These are phyloP conservation scores for Megastigmus dorsalis DNA, from an alignment of 2,888 invertebrate species.

Conservation along the genomic window DNA sequence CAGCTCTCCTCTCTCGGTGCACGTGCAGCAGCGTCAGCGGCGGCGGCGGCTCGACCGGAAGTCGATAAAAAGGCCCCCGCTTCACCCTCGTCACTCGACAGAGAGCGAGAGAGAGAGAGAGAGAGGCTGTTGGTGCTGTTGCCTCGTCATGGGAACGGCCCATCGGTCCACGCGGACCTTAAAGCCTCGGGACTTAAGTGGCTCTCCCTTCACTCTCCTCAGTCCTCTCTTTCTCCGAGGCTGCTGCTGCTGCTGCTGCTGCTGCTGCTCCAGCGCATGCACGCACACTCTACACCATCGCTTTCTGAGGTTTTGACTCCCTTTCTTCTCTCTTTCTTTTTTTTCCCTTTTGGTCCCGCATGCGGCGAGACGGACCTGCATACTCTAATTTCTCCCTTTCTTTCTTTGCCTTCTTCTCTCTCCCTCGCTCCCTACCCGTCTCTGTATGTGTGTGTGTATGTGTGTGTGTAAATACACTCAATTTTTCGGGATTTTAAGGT, in stretches of 20 bases:
- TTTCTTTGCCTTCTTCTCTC: slow-evolving; percentile 8
- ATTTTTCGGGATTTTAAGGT: too few relatives aligned
- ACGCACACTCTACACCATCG: neutral
- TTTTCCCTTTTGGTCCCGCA: slow-evolving; percentile 11
- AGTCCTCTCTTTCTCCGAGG: too few relatives aligned
- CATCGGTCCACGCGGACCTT: slow-evolving; percentile 63
- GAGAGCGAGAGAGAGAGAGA: slow-evolving; percentile 37
- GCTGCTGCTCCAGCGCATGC: slow-evolving; percentile 2
- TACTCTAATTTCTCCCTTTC: slow-evolving; percentile 24
- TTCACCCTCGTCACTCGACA: slow-evolving; percentile 73
- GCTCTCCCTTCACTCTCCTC: slow-evolving; percentile 57
- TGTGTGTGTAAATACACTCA: too few relatives aligned
- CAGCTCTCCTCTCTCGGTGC: slow-evolving; percentile 65
- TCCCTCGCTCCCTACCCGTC: too few relatives aligned
- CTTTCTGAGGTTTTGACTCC: slow-evolving; percentile 43
- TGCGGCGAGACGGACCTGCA: too few relatives aligned
- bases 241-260: slow-evolving; percentile 14
- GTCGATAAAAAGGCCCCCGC: slow-evolving; percentile 73
- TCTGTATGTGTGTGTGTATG: too few relatives aligned
- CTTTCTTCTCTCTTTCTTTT: slow-evolving; percentile 35
- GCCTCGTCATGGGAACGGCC: slow-evolving; percentile 73
- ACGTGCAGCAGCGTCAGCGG: slow-evolving; percentile 71
- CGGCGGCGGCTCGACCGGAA: slow-evolving; percentile 70
- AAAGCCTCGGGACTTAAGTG: slow-evolving; percentile 64
- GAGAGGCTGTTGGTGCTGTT: slow-evolving; percentile 28